phyloP scores from a whole-genome alignment of 2,113 vertebrate species.

The Cariama cristata region DNA sequence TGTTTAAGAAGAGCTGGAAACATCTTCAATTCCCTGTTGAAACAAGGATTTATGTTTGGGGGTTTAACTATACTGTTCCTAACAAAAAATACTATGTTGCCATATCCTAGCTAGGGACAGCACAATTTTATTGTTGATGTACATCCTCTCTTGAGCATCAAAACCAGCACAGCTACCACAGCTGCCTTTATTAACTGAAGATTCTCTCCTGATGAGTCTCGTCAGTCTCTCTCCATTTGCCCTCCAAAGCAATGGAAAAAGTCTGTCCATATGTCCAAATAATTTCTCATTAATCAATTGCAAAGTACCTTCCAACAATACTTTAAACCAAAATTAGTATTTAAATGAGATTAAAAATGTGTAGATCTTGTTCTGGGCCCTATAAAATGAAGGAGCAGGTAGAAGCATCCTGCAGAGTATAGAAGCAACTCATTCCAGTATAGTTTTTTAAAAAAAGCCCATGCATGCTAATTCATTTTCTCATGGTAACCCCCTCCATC shows the following conservation, averaged over 20 bases:
- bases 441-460: neutral
- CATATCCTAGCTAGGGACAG: neutral
- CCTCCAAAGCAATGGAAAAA: neutral
- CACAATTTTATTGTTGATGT: neutral
- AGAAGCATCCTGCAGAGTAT: neutral
- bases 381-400: neutral
- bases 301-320: neutral
- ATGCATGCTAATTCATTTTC: neutral
- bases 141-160: neutral
- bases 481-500: neutral
- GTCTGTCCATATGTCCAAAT: neutral
- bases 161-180: neutral
- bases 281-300: neutral
- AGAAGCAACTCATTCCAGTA: neutral
- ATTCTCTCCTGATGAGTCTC: neutral
- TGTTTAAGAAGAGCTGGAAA: neutral
- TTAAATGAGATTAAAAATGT: neutral
- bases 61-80: neutral
- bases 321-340: neutral
- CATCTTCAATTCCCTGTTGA: neutral
- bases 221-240: neutral
- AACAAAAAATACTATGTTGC: neutral
- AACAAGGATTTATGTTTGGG: neutral
- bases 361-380: neutral
- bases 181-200: neutral